phyloP scores from a whole-genome alignment of 2,113 vertebrate species.

The Rhabdornis inornatus region DNA sequence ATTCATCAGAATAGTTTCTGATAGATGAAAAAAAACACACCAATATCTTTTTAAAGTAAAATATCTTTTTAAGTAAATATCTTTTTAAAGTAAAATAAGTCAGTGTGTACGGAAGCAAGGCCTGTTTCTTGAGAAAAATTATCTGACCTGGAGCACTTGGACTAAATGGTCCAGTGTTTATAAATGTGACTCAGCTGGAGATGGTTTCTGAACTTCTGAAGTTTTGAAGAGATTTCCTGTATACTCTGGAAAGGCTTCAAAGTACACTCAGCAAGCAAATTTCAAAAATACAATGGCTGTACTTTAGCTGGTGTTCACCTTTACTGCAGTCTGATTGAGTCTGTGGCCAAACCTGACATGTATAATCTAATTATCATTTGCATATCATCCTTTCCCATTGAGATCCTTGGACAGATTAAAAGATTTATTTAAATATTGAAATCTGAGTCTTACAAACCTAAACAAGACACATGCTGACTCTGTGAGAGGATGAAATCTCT shows the following conservation, averaged over 20 bases:
- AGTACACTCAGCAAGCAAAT: background rate
- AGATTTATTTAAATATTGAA: background rate
- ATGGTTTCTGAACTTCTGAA: background rate
- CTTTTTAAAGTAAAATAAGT: background rate
- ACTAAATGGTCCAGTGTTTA: background rate
- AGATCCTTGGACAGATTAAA: background rate
- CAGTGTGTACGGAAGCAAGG: background rate
- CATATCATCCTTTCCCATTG: background rate
- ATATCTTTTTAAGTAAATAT: too few relatives aligned
- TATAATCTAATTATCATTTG: background rate
- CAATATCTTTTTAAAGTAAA: background rate
- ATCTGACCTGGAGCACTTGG: background rate
- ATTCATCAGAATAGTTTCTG: background rate
- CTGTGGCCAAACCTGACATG: background rate
- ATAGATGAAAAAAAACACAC: background rate
- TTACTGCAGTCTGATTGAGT: background rate
- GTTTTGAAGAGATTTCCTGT: slow-evolving; percentile 24
- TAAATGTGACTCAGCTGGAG: slow-evolving; percentile 12
- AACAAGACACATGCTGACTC: background rate
- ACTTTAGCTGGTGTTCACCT: background rate
- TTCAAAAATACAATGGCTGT: background rate
- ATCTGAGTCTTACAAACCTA: background rate
- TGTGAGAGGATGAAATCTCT: background rate
- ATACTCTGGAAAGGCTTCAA: slow-evolving; percentile 27
- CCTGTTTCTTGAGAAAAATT: background rate